Conservation (phyloP, 1,140 invertebrate genomes). For the Sarcophaga bullata region DNA sequence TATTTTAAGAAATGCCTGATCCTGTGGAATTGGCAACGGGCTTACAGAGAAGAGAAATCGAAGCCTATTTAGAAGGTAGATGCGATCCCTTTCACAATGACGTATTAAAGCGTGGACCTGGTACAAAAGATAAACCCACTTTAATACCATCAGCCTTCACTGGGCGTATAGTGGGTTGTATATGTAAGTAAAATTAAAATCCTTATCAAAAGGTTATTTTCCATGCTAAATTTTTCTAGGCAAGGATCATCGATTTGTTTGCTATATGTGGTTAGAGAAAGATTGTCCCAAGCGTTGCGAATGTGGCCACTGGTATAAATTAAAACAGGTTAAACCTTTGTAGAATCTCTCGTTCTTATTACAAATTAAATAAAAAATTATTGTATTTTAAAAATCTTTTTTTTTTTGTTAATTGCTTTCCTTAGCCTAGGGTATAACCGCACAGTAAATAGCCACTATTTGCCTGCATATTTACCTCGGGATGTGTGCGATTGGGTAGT, state of each 20-base stretch:
- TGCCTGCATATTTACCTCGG: slow-evolving; percentile 80
- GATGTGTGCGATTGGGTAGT: slow-evolving; percentile 84
- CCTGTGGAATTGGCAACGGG: slow-evolving; percentile 92
- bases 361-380: background rate
- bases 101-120: slow-evolving; percentile 77
- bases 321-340: slow-evolving; percentile 72
- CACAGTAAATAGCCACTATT: slow-evolving; percentile 80
- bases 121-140: slow-evolving; percentile 86
- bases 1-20: slow-evolving; percentile 72
- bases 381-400: background rate
- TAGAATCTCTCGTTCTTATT: background rate
- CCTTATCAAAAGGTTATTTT: background rate
- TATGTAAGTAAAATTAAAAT: slow-evolving; percentile 73
- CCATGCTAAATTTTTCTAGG: slow-evolving; percentile 68
- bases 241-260: slow-evolving; percentile 84
- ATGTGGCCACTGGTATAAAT: slow-evolving; percentile 95
- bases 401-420: background rate
- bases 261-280: slow-evolving; percentile 93
- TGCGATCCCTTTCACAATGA: slow-evolving; percentile 87
- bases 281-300: slow-evolving; percentile 89
- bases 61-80: slow-evolving; percentile 83
- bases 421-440: slow-evolving; percentile 70
- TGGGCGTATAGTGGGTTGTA: slow-evolving; percentile 89
- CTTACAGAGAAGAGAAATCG: slow-evolving; percentile 86
- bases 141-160: slow-evolving; percentile 88